Evolutionary conservation across 2,797 vertebrate species (phyloP).

Genomic region (Linurgus olivaceus): DNA sequence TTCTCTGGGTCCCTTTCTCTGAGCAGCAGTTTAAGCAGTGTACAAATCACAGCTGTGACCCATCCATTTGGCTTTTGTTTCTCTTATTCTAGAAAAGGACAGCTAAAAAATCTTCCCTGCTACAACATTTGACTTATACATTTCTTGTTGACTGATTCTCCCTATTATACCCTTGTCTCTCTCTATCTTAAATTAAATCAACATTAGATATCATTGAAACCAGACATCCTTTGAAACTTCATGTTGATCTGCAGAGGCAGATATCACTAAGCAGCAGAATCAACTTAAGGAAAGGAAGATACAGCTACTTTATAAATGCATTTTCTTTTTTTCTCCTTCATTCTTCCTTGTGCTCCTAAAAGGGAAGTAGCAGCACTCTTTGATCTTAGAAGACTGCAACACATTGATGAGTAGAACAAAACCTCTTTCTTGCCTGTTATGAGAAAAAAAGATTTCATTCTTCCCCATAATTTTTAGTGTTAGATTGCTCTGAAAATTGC

Average conservation of each 20-base stretch:
- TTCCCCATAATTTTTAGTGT: not conserved
- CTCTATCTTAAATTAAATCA: constrained; percentile 31
- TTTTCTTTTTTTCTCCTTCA: not conserved
- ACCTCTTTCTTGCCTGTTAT: not conserved
- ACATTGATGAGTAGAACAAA: not conserved
- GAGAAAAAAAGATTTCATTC: not conserved
- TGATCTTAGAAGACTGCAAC: not conserved
- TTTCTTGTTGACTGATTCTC: constrained; percentile 14
- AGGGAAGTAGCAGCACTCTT: not conserved
- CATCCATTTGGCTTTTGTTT: not conserved
- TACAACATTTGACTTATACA: not conserved
- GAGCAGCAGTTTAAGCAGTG: not conserved
- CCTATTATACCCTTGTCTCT: not conserved
- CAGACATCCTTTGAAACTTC: constrained; percentile 5
- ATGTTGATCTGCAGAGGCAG: not conserved
- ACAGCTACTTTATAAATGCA: not conserved
- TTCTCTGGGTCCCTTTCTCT: not conserved
- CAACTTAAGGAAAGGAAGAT: not conserved
- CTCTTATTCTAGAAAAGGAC: not conserved
- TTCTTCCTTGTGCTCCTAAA: not conserved
- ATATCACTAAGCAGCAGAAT: not conserved
- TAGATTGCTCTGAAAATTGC: not conserved
- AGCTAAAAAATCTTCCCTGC: not conserved
- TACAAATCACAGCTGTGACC: not conserved
- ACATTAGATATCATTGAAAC: not conserved